Evolutionary conservation across 2,888 invertebrate species (phyloP).

Genomic region (Alviniconcha strummeri): DNA sequence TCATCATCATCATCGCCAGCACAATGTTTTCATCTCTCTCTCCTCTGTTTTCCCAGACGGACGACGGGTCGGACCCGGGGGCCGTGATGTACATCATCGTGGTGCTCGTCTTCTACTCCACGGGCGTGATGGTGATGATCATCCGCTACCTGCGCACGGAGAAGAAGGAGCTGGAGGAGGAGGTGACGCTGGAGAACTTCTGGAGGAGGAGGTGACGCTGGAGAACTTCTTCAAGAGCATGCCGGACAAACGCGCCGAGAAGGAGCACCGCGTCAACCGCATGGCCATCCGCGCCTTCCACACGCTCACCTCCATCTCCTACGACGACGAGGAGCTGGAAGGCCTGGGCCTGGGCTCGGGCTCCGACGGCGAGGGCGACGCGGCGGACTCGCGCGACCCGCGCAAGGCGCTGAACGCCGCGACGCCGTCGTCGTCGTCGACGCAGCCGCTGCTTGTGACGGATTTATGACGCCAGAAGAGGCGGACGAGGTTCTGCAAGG

Average conservation of each 20-base stretch:
- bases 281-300: constrained; percentile 67
- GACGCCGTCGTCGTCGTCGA: constrained; percentile 24
- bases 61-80: constrained; percentile 54
- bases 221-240: constrained; percentile 64
- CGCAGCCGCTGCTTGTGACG: constrained; percentile 37
- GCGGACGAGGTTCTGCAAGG: constrained; percentile 36
- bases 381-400: not conserved
- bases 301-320: constrained; percentile 60
- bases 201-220: constrained; percentile 62
- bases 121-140: constrained; percentile 62
- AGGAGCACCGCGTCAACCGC: constrained; percentile 60
- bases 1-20: no score
- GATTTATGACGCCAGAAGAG: constrained; percentile 38
- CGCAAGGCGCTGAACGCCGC: constrained; percentile 17
- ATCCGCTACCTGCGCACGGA: constrained; percentile 62
- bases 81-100: constrained; percentile 64
- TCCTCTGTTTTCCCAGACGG: not conserved
- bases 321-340: constrained; percentile 49
- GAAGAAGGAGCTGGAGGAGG: constrained; percentile 61
- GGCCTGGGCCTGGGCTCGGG: constrained; percentile 35
- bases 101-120: constrained; percentile 62
- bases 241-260: constrained; percentile 56
- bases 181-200: constrained; percentile 58
- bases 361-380: constrained; percentile 1
- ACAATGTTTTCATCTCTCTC: not conserved